Evolutionary conservation across 2,113 vertebrate species (phyloP), one percentile per base, ranked within the genome.

Genomic region (Empidonax traillii): DNA sequence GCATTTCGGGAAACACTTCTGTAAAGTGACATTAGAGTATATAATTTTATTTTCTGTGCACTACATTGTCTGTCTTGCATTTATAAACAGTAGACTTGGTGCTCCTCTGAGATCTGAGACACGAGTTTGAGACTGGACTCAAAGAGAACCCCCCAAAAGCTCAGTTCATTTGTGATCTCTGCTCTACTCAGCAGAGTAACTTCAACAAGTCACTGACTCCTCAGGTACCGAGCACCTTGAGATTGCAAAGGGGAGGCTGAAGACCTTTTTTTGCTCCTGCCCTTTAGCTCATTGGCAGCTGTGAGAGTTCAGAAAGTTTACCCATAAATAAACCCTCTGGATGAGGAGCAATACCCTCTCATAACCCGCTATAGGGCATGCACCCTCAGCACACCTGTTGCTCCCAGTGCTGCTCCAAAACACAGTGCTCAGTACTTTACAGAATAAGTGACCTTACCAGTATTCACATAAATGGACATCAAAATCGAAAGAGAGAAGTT

Each of bases 1-100:
- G 96, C 97, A 98, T 98, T 97, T 98, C 98, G 78, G 98, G 97
- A 81, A 98, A 97, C 43, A 83, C 58, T 94, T 97, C 98, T 98
- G 93, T 44, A 47, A 97, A 95, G 56, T 51, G 61, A 95, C 27
- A 96, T 73, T 47, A 77, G 65, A 93, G 84, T 33, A 22, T 22
- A 53, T 75, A 0, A 65, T 68, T 91, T 93, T 67, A 25, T 79
- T 83, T 89, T 67, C 59, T 30, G 33, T 2, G 5, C 20, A 56
- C 15, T 76, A n/a, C 61, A 62, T 90, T 83, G 13, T 59, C 39
- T 83, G 13, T 55, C 39, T 56, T 73, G 41, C 33, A 69, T 78
- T 55, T 81, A 35, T n/a, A 33, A 75, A 82, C 19, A 61, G 6
- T 23, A 17, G 14, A 39, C 14, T 83, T 9, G 2, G 11, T 49